Evolutionary conservation across 2,113 vertebrate species (phyloP).

Genomic region (Camelus bactrianus): DNA sequence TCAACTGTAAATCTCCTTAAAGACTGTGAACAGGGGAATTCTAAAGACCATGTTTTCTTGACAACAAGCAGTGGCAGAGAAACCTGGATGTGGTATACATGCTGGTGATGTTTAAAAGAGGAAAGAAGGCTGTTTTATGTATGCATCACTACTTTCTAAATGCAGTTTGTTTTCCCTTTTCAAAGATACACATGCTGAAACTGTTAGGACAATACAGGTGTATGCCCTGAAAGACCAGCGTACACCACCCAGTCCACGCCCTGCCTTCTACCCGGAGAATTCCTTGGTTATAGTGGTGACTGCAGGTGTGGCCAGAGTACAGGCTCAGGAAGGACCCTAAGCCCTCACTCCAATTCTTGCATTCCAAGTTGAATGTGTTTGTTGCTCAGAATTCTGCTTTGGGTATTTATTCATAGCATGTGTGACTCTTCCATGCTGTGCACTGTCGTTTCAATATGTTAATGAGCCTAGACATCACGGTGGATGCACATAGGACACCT

Average conservation of each 20-base stretch:
- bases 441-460: neutral
- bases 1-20: neutral
- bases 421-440: neutral
- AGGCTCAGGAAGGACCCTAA: neutral
- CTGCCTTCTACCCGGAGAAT: neutral
- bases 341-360: neutral
- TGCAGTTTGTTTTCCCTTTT: neutral
- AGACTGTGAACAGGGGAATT: neutral
- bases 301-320: accelerated
- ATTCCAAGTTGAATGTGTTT: neutral
- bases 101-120: neutral
- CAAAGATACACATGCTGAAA: neutral
- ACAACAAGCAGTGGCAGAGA: neutral
- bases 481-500: too few species aligned
- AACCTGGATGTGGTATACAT: neutral
- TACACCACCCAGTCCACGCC: neutral
- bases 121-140: neutral
- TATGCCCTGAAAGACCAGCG: too few species aligned
- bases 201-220: neutral
- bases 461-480: neutral
- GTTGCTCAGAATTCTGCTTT: neutral
- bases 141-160: neutral
- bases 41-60: neutral
- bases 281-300: too few species aligned
- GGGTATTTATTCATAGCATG: neutral